Conservation (phyloP, 2,797 vertebrate genomes). For the Rhinogobio ventralis region DNA sequence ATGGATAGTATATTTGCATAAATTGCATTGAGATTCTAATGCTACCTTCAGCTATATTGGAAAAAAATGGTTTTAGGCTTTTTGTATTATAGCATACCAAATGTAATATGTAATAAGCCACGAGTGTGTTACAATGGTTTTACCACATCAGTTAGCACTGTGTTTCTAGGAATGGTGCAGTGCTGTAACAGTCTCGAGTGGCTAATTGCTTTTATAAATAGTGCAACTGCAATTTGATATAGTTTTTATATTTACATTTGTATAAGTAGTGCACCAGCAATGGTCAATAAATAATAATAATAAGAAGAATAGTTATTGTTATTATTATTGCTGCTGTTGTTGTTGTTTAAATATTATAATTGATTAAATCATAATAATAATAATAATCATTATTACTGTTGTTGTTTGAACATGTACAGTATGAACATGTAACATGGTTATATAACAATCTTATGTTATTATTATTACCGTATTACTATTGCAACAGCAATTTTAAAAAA, state of each 20-base stretch:
- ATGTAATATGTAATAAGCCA: not conserved
- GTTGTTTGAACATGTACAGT: not conserved
- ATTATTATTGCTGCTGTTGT: too few relatives aligned
- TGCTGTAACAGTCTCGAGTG: not conserved
- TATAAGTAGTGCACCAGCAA: not conserved
- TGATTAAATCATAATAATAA: not conserved
- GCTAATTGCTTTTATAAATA: not conserved
- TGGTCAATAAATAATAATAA: too few relatives aligned
- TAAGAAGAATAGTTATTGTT: not conserved
- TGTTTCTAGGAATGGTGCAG: not conserved
- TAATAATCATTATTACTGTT: not conserved
- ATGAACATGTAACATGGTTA: not conserved
- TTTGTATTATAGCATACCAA: not conserved
- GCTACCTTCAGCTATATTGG: not conserved
- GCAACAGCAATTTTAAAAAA: not conserved
- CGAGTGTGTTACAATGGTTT: not conserved
- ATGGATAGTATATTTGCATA: constrained; percentile 4
- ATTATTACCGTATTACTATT: not conserved
- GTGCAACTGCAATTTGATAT: not conserved
- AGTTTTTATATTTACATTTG: not conserved
- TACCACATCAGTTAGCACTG: not conserved
- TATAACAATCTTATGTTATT: too few relatives aligned
- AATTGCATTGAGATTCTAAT: not conserved
- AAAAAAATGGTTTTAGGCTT: not conserved
- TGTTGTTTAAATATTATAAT: too few relatives aligned